These are phyloP conservation scores for Perdita meconis DNA, from an alignment of 2,888 invertebrate species.

Conservation along the genomic window DNA sequence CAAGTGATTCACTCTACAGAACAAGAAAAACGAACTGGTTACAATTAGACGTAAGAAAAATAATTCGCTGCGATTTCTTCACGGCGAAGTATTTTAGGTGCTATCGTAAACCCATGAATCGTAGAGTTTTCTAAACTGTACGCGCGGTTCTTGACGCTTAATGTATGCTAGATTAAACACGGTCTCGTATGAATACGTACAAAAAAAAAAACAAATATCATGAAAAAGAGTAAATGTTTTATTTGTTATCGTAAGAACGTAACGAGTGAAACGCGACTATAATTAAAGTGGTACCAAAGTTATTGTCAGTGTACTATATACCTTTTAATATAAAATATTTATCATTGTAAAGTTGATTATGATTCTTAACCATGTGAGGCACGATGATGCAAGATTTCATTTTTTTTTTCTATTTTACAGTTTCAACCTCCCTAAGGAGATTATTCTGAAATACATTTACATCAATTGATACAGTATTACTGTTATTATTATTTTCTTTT, in stretches of 20 bases:
- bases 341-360: constrained; percentile 18
- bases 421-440: no score
- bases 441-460: no score
- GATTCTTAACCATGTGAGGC: neutral
- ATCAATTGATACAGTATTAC: no score
- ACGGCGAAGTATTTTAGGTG: neutral
- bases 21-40: neutral
- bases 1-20: constrained; percentile 15
- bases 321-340: constrained; percentile 51
- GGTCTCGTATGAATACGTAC: constrained; percentile 3
- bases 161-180: constrained; percentile 17
- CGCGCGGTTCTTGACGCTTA: constrained; percentile 10
- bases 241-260: constrained; percentile 1
- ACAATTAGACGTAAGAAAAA: no score
- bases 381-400: no score
- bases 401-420: no score
- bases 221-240: constrained; percentile 1
- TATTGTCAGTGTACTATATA: constrained; percentile 44
- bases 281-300: constrained; percentile 39
- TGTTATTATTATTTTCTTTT: no score
- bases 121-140: constrained; percentile 8
- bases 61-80: neutral
- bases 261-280: constrained; percentile 21
- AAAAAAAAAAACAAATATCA: constrained; percentile 4
- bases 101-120: constrained; percentile 1